Base-by-base conservation (phyloP, 1,140 invertebrate genomes). In the Ladona fulva region DNA sequence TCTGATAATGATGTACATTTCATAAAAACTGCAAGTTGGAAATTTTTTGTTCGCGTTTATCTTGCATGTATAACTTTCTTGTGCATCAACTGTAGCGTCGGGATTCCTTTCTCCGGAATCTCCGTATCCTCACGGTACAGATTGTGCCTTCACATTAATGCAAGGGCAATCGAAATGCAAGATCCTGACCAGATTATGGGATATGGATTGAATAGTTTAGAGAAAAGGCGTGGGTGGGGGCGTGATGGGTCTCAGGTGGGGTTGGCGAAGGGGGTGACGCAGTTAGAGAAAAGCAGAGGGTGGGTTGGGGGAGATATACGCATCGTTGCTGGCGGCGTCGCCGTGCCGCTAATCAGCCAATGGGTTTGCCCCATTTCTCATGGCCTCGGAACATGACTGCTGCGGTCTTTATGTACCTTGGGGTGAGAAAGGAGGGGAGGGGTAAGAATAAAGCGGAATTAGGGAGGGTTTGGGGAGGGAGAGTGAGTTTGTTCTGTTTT, bases 311-410 rank as follows among this genome's bases (percentile, higher is more conserved):
- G 52, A 66, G 52, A 66, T 66, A 66, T 66, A 66, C 52, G 52
- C 52, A 66, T 66, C 52, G 52, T 66, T 12, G 52, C 52, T 66
- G 52, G 52, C 52, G 52, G 52, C 52, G 52, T 16, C 52, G 52
- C 14, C 44, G 44, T 19, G 44, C 44, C 52, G 52, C 52, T 66
- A 66, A 66, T 66, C 52, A 66, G 52, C 52, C 52, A 66, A 66
- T 66, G 52, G 52, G 52, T 66, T 66, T 66, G 52, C 52, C 52
- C 52, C 52, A 66, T 66, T 66, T 66, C 52, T 66, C 52, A 66
- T 66, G n/a, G 52, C 52, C 52, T 66, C 52, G 52, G n/a, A 66
- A 66, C 52, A 66, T 66, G 52, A 66, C 52, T 66, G 52, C 52
- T 66, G 52, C 52, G 52, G 52, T 66, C 52, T 66, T 66, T 66